Percentiles rank a stretch among this genome's conserved stretches.
Evolutionary conservation across 1,140 invertebrate species (phyloP).

Genomic region (Acyrthosiphon pisum): DNA sequence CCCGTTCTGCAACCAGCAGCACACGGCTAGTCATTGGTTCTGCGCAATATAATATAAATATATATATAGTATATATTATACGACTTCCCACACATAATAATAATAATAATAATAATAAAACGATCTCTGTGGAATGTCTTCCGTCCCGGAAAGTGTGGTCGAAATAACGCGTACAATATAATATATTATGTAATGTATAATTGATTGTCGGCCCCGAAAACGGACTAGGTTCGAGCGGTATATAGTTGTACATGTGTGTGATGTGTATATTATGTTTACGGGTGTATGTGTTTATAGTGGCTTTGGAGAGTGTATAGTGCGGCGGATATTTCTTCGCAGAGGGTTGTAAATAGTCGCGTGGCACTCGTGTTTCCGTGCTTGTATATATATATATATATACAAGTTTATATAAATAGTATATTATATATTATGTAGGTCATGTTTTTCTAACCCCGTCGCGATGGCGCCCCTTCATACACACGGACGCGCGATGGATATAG

Average conservation of each 20-base stretch:
- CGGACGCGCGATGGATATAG: neutral
- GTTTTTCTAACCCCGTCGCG: conserved; percentile 37
- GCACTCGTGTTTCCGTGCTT: neutral
- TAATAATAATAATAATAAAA: neutral
- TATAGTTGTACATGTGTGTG: neutral
- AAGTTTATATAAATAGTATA: neutral
- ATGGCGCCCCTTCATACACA: conserved; percentile 1
- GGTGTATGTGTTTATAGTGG: neutral
- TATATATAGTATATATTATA: neutral
- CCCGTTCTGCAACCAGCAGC: neutral
- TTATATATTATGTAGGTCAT: conserved; percentile 36
- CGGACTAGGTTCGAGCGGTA: neutral
- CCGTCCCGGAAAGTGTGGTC: neutral
- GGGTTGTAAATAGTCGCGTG: conserved; percentile 34
- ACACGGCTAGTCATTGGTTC: neutral
- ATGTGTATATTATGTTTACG: no score
- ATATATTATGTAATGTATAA: conserved; percentile 10
- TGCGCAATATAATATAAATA: neutral
- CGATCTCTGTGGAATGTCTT: neutral
- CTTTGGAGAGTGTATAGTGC: neutral
- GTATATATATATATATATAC: neutral
- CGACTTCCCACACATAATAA: neutral
- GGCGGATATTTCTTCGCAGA: neutral
- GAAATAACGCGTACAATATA: neutral
- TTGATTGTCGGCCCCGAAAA: neutral